A percentile compares a stretch with the other conserved stretches of the same genome.
These are phyloP conservation scores for Griposia aprilina DNA, from an alignment of 2,888 invertebrate genomes.

Conservation along the genomic window DNA sequence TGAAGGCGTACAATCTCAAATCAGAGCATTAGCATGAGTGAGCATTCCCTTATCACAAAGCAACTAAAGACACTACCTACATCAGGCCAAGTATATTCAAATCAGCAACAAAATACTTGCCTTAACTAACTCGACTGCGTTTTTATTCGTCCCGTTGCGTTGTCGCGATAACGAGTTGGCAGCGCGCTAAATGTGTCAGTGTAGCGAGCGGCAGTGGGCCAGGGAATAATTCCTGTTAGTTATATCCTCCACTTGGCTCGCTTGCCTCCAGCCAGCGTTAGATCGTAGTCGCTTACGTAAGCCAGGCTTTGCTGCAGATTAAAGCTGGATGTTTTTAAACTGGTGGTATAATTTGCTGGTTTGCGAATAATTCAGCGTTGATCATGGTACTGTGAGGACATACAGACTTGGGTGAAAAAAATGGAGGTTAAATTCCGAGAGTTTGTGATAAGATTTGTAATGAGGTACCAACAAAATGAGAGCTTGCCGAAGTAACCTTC, in stretches of 20 bases:
- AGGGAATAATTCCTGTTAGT: constrained; percentile 69
- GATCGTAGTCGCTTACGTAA: constrained; percentile 46
- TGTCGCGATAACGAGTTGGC: constrained; percentile 69
- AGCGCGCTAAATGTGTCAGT: constrained; percentile 75
- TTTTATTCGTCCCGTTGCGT: constrained; percentile 39
- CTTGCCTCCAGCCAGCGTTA: constrained; percentile 29
- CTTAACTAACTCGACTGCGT: constrained; percentile 16
- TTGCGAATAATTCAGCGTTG: background rate
- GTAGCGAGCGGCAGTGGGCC: constrained; percentile 65
- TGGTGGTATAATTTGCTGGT: background rate
- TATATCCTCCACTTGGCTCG: constrained; percentile 68
- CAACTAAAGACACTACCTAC: background rate
- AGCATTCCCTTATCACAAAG: background rate
- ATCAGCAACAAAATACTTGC: constrained; percentile 28
- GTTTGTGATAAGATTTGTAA: background rate
- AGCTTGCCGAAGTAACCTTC: background rate
- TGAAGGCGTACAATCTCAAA: constrained; percentile 13
- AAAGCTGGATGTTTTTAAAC: constrained; percentile 13
- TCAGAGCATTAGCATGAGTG: background rate
- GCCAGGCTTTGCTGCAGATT: constrained; percentile 44
- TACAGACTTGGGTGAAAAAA: no score
- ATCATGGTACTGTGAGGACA: background rate
- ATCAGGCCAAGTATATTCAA: constrained; percentile 35
- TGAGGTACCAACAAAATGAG: background rate
- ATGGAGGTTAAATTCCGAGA: background rate